phyloP scores from a whole-genome alignment of 2,888 invertebrate species.

The Diarsia rubi region DNA sequence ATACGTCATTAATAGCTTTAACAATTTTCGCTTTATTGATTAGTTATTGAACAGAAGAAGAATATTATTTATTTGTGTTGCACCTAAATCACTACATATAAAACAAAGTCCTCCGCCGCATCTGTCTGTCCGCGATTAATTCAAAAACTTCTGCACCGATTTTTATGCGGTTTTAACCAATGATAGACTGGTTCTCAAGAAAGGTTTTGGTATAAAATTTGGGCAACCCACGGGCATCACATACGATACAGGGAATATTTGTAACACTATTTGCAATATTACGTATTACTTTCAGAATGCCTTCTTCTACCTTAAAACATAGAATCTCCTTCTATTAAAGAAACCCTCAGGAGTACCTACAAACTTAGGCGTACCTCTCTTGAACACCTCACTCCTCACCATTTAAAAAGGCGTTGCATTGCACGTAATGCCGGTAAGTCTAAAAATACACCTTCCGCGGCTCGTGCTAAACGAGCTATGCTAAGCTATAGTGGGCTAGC shows the following conservation, averaged over 20 bases:
- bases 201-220: too few relatives aligned
- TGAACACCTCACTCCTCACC: slow-evolving; percentile 6
- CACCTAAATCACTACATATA: too few relatives aligned
- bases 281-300: too few relatives aligned
- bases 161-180: too few relatives aligned
- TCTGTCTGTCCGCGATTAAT: too few relatives aligned
- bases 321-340: background rate
- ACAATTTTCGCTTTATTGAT: background rate
- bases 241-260: too few relatives aligned
- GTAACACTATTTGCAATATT: too few relatives aligned
- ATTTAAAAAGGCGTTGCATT: slow-evolving; percentile 39
- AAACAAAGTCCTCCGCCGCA: too few relatives aligned
- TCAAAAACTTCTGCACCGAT: too few relatives aligned
- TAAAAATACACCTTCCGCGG: slow-evolving; percentile 46
- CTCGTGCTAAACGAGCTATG: slow-evolving; percentile 62
- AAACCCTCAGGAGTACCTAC: background rate
- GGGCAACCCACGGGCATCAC: too few relatives aligned
- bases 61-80: background rate
- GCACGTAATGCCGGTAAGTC: slow-evolving; percentile 47
- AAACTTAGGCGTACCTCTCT: background rate
- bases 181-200: too few relatives aligned
- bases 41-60: too few relatives aligned
- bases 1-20: background rate
- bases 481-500: slow-evolving; percentile 32
- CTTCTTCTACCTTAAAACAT: background rate